Base-by-base conservation (phyloP, 2,888 invertebrate genomes). In the Plemyria rubiginata region DNA sequence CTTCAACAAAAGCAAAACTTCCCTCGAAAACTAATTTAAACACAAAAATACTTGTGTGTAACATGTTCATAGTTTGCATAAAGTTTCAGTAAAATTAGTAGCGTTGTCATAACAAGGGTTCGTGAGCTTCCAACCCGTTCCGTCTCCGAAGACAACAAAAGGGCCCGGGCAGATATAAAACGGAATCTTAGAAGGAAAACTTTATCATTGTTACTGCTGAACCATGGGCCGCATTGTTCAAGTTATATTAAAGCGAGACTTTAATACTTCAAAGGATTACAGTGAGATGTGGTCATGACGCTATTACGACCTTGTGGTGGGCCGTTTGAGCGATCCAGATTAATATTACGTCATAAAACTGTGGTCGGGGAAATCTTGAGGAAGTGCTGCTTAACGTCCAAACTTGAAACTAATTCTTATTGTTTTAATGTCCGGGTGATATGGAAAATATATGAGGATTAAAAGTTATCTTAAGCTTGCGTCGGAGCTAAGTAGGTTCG, bases 231-330 rank as follows among this genome's bases (percentile, higher is more conserved):
- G 84, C 87, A 88, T 90, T 90, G 89, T 90, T 89, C 87, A 84
- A 86, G 78, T 89, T 89, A 86, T 87, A 89, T 90, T 89, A 87
- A 86, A 88, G 82, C 85, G 81, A 78, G 82, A 86, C 81, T 87
- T 88, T 86, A 86, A 86, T 87, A 87, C 85, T 88, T 87, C 82
- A 86, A 86, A 87, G 88, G 87, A 85, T 89, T 88, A 86, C 84
- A 82, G 80, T 80, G 78, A 79, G 79, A 84, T 85, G 85, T 82
- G 85, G 85, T 82, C 85, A 81, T 77, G 76, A 76, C 76, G 81
- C 80, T 79, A 79, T 84, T 79, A 80, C 74, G 74, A 72, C 76
- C 73, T 70, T 66, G 67, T 69, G 74, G 65, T 70, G 65, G 73
- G 73, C 68, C 75, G 75, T 75, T 81, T 74, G 69, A 70, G 76